These are phyloP conservation scores for Oncorhynchus clarkii DNA, from an alignment of 2,113 vertebrate species.

Conservation along the genomic window DNA sequence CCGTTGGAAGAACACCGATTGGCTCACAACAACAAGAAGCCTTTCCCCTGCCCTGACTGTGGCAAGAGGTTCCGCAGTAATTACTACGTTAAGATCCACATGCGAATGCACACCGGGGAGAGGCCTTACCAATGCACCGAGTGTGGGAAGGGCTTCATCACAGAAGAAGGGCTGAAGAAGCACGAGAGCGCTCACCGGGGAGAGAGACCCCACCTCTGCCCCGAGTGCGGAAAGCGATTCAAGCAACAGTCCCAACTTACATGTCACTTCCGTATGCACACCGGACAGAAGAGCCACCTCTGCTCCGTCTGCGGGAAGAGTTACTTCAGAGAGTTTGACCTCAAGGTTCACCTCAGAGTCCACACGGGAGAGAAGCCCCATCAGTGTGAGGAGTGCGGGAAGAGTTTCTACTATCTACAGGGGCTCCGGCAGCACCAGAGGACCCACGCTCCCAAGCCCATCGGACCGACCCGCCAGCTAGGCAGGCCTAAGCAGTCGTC, in stretches of 20 bases:
- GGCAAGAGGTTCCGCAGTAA: slow-evolving; percentile 66
- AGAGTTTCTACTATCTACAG: slow-evolving; percentile 38
- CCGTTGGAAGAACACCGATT: slow-evolving; percentile 37
- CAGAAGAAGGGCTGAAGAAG: neutral
- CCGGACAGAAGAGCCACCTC: neutral
- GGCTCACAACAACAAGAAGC: slow-evolving; percentile 36
- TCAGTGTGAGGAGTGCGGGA: slow-evolving; percentile 57
- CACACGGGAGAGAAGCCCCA: slow-evolving; percentile 64
- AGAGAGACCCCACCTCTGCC: slow-evolving; percentile 48
- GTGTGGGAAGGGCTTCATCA: slow-evolving; percentile 34
- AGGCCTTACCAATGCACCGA: slow-evolving; percentile 34
- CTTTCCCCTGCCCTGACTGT: slow-evolving; percentile 52
- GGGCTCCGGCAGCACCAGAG: slow-evolving; percentile 39
- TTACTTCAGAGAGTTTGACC: neutral
- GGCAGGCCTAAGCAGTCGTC: slow-evolving; percentile 42
- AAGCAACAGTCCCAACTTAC: slow-evolving; percentile 25
- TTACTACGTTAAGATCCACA: slow-evolving; percentile 48
- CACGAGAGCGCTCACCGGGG: neutral
- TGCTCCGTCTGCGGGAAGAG: neutral
- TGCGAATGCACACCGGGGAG: slow-evolving; percentile 32
- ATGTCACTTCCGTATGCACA: slow-evolving; percentile 26
- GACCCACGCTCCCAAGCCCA: slow-evolving; percentile 48
- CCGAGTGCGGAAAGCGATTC: slow-evolving; percentile 29
- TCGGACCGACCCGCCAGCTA: slow-evolving; percentile 22
- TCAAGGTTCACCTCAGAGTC: slow-evolving; percentile 29